These are phyloP conservation scores for Nephrocerus scutellatus DNA, from an alignment of 2,888 invertebrate species.

Conservation along the genomic window DNA sequence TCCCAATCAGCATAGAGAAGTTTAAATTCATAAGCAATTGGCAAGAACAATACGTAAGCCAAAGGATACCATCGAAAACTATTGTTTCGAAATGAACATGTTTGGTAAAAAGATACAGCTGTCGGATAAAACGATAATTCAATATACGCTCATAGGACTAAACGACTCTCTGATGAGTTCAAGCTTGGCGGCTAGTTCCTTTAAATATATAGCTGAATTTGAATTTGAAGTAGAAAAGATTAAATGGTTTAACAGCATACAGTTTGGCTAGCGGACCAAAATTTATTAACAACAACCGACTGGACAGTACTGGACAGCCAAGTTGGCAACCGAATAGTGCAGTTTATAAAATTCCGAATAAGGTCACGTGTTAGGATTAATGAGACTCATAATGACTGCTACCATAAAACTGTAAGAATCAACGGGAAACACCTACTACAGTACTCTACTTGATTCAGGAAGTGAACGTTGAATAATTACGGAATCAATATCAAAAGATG, in stretches of 20 bases:
- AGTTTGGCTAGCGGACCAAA: no score
- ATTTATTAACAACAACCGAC: no score
- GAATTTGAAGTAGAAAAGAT: slow-evolving; percentile 6
- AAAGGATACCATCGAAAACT: slow-evolving; percentile 2
- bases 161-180: slow-evolving; percentile 7
- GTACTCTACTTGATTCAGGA: slow-evolving; percentile 5
- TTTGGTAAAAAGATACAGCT: slow-evolving; percentile 5
- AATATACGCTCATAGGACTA: slow-evolving; percentile 8
- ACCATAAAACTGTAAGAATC: slow-evolving; percentile 7
- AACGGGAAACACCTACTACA: background rate
- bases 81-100: slow-evolving; percentile 7
- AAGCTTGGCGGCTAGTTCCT: background rate
- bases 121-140: slow-evolving; percentile 3
- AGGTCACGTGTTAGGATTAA: no score
- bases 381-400: slow-evolving; percentile 4
- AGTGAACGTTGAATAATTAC: slow-evolving; percentile 5
- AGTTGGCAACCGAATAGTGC: no score
- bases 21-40: slow-evolving; percentile 3
- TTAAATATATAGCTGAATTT: background rate
- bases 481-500: background rate
- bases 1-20: background rate
- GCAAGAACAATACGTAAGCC: background rate
- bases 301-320: no score
- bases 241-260: no score
- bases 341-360: no score